phyloP scores from a whole-genome alignment of 2,888 invertebrate genomes.

The Auanema sp. region DNA sequence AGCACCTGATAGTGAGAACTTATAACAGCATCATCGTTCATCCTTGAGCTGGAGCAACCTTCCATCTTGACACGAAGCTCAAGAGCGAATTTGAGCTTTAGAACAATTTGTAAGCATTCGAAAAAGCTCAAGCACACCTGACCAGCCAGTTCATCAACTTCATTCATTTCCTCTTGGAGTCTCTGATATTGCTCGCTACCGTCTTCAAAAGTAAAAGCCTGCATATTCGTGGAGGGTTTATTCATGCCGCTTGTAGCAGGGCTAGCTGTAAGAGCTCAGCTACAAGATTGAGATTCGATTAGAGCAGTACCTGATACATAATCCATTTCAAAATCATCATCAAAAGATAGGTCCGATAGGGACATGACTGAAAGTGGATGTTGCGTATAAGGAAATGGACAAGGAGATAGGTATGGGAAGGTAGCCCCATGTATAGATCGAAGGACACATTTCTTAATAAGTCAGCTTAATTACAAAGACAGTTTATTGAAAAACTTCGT shows the following conservation, averaged over 20 bases:
- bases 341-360: background rate
- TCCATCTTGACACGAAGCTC: conserved; percentile 8
- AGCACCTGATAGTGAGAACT: too few species aligned
- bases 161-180: background rate
- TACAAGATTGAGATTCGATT: background rate
- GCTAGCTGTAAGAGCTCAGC: background rate
- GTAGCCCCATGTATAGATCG: too few species aligned
- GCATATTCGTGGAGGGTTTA: too few species aligned
- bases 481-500: too few species aligned
- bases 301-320: background rate
- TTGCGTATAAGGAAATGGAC: too few species aligned
- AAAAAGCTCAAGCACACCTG: conserved; percentile 9
- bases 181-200: background rate
- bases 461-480: too few species aligned
- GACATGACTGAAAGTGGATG: background rate
- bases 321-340: background rate
- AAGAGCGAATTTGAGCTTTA: conserved; percentile 16
- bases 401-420: too few species aligned
- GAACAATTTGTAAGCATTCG: background rate
- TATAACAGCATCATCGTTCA: background rate
- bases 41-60: background rate
- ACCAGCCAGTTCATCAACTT: conserved; percentile 9
- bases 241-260: too few species aligned
- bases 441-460: too few species aligned
- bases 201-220: background rate